Conservation (phyloP, 2,797 vertebrate genomes). For the Megalops cyprinoides region DNA sequence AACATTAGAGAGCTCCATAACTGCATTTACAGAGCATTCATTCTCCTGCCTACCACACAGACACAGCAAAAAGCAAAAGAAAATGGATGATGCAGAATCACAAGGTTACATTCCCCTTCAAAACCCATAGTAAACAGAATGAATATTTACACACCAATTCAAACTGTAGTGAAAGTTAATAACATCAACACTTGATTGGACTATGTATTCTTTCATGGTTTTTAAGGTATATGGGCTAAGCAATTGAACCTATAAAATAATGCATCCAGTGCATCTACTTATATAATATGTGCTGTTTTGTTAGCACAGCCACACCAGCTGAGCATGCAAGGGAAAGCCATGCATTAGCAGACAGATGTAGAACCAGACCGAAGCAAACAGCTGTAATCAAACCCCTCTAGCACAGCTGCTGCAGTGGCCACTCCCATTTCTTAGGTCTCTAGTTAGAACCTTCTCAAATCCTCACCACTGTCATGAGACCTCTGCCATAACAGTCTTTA, state of each 20-base stretch:
- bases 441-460: not conserved
- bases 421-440: not conserved
- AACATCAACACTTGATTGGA: not conserved
- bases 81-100: not conserved
- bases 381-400: not conserved
- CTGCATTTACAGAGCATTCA: not conserved
- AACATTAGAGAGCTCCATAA: not conserved
- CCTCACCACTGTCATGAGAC: not conserved
- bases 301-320: not conserved
- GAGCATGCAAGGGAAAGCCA: not conserved
- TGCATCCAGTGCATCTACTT: no score
- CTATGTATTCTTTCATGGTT: no score
- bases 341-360: not conserved
- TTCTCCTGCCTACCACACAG: not conserved
- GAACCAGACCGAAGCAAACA: not conserved
- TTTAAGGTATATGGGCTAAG: no score
- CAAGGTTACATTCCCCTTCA: not conserved
- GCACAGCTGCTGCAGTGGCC: not conserved
- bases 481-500: not conserved
- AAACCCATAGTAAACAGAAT: not conserved
- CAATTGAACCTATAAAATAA: no score
- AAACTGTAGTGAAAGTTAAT: not conserved
- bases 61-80: constrained; percentile 8
- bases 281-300: not conserved
- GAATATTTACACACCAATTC: not conserved